These are phyloP conservation scores for Xestia rhomboidea DNA, from an alignment of 2,888 invertebrate genomes.

Conservation along the genomic window DNA sequence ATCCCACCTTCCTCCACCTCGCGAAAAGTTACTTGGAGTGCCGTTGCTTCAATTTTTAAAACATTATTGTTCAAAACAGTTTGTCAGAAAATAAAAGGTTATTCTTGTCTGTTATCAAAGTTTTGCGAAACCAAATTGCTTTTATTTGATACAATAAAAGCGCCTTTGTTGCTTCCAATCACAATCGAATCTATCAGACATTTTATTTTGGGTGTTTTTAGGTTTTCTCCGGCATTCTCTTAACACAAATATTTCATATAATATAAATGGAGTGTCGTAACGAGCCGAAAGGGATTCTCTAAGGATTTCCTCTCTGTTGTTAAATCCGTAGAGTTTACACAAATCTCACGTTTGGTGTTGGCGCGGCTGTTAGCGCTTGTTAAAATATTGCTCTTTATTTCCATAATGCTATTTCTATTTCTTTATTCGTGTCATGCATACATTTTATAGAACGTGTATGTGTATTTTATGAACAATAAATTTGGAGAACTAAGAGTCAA, in stretches of 20 bases:
- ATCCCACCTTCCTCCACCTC: constrained; percentile 2
- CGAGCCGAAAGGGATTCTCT: constrained; percentile 75
- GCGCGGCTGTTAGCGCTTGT: constrained; percentile 63
- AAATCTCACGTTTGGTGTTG: constrained; percentile 74
- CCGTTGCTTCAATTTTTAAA: constrained; percentile 30
- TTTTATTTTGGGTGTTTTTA: constrained; percentile 40
- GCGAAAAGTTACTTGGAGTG: constrained; percentile 13
- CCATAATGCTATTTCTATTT: constrained; percentile 57
- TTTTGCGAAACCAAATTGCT: constrained; percentile 50
- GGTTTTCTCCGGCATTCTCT: constrained; percentile 36
- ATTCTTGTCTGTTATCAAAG: constrained; percentile 52
- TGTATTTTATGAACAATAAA: constrained; percentile 52
- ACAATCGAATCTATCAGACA: constrained; percentile 53
- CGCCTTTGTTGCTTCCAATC: constrained; percentile 50
- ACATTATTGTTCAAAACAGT: constrained; percentile 46
- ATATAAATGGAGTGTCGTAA: constrained; percentile 66
- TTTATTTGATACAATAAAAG: constrained; percentile 56
- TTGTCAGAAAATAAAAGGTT: constrained; percentile 49
- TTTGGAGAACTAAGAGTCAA: constrained; percentile 41
- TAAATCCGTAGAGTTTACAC: constrained; percentile 76
- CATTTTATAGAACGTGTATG: constrained; percentile 32
- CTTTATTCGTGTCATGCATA: constrained; percentile 44
- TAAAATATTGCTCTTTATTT: constrained; percentile 63
- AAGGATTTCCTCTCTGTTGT: constrained; percentile 72
- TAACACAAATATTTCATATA: constrained; percentile 65